Conservation (phyloP, 2,888 invertebrate genomes). For the Nomada goodeniana region DNA sequence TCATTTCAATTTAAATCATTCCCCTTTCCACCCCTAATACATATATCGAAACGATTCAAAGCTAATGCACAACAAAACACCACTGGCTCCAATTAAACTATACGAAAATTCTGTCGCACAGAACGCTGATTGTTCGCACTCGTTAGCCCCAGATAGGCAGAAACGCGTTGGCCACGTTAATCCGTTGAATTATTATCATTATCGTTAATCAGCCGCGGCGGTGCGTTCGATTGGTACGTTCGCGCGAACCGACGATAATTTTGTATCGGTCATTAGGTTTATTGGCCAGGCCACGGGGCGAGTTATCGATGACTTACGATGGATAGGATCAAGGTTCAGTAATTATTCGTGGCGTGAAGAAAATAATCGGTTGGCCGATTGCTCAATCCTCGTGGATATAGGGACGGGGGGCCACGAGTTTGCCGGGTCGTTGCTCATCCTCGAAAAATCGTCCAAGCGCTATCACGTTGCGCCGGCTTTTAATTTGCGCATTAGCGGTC, state of each 20-base stretch:
- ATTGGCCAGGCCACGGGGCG: conserved; percentile 51
- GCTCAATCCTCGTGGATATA: conserved; percentile 71
- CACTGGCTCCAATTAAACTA: conserved; percentile 25
- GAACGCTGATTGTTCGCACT: conserved; percentile 16
- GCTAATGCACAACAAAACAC: conserved; percentile 2
- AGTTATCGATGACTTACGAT: conserved; percentile 71
- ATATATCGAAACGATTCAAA: conserved; percentile 24
- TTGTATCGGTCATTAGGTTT: conserved; percentile 71
- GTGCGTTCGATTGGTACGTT: conserved; percentile 61
- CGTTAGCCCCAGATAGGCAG: conserved; percentile 36
- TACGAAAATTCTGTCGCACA: background rate
- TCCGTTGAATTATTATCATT: conserved; percentile 68
- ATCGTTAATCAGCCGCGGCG: conserved; percentile 62
- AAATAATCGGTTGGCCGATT: conserved; percentile 76
- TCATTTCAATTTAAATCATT: background rate
- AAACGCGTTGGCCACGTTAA: conserved; percentile 51
- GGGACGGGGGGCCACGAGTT: conserved; percentile 24
- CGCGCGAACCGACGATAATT: conserved; percentile 68
- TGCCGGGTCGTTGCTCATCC: conserved; percentile 76
- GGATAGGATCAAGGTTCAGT: conserved; percentile 70
- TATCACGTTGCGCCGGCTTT: conserved; percentile 62
- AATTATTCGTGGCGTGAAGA: conserved; percentile 69
- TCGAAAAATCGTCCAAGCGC: conserved; percentile 50
- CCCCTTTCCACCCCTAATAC: conserved; percentile 11
- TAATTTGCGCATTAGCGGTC: conserved; percentile 74